phyloP scores from a whole-genome alignment of 2,797 vertebrate genomes.

The Cyprinella venusta region DNA sequence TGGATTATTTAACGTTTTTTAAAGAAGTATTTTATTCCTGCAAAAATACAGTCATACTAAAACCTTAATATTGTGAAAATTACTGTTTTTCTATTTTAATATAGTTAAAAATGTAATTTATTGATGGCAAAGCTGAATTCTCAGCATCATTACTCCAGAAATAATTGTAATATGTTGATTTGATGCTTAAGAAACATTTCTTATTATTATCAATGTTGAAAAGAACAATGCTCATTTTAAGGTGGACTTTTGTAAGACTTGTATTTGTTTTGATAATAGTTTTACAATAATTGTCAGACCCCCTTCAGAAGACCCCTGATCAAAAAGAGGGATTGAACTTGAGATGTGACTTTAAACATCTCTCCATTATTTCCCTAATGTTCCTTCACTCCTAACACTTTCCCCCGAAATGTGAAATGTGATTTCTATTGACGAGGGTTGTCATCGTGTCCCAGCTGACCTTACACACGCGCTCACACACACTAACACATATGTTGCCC shows the following conservation, averaged over 20 bases:
- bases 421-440: constrained; percentile 60
- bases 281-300: no score
- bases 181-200: neutral
- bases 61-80: no score
- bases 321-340: no score
- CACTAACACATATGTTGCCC: constrained; percentile 42
- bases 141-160: neutral
- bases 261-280: no score
- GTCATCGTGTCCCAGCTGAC: constrained; percentile 49
- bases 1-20: neutral
- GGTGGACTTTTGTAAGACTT: no score
- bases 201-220: neutral
- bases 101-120: neutral
- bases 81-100: no score
- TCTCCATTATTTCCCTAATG: constrained; percentile 5
- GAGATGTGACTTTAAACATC: neutral
- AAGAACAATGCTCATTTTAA: neutral
- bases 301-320: no score
- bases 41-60: neutral
- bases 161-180: neutral
- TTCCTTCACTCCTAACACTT: neutral
- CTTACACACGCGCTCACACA: constrained; percentile 40
- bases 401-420: constrained; percentile 39
- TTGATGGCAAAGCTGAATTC: neutral
- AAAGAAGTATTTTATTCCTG: neutral